Evolutionary conservation across 2,113 vertebrate species (phyloP), one percentile per base, ranked within the genome.

Genomic region (Neolamprologus toae): DNA sequence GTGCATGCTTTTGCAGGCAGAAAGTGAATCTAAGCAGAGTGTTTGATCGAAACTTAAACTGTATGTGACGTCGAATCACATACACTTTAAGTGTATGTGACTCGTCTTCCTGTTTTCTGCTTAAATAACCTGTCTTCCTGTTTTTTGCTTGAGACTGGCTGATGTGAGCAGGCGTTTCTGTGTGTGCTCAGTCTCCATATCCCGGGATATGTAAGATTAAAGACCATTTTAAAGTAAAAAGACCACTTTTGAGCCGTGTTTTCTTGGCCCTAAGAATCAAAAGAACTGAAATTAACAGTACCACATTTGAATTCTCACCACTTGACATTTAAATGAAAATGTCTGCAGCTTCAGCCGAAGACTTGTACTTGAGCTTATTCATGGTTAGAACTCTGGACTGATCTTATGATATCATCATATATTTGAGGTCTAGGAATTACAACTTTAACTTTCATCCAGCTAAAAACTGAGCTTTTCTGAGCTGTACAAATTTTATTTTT

Each of bases 161-260:
- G 53, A 55, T 23, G 53, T 55, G 53, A 23, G 53, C 53, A 55
- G 53, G 21, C 21, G 11, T 55, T 1, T 0, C 0, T 55, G 53
- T 13, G 53, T 1, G 53, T 13, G 53, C 21, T 55, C 53, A 55
- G 53, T 55, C 53, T 55, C 53, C 21, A 55, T 2, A 55, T 4
- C 49, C 53, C 2, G 2, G 5, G 19, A 53, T 53, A 53, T 4
- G 49, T 53, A 53, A 53, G 49, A 53, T 53, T n/a, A 53, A 53
- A 55, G 21, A 55, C 0, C 11, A 55, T 23, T 55, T 23, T 55
- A 55, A 55, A 55, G 53, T 55, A 23, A 7, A 23, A 55, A 55
- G 21, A 55, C 1, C 53, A 55, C 53, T 55, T 55, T 55, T 2
- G 53, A 55, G 6, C 2, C 0, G 2, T 55, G 53, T 23, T 55